A percentile compares a stretch with the other conserved stretches of the same genome.
phyloP scores from a whole-genome alignment of 2,113 vertebrate species.

The Pleuronectes platessa region DNA sequence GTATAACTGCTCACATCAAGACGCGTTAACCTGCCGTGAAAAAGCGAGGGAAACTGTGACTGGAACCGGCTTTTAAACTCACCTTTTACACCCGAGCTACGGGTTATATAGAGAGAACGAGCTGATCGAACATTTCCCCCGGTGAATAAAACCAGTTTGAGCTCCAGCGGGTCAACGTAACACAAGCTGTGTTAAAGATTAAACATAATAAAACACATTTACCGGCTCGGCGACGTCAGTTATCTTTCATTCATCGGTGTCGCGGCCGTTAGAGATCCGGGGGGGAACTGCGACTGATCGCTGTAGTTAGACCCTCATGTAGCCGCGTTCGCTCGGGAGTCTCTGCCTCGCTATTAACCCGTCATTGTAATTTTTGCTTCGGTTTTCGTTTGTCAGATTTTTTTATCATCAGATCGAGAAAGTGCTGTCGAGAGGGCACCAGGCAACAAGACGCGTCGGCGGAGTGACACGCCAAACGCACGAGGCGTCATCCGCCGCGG shows the following conservation, averaged over 20 bases:
- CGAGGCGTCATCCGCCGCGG: background rate
- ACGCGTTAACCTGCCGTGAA: background rate
- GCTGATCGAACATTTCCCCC: too few relatives aligned
- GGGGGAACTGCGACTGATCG: conserved; percentile 18
- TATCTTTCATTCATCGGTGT: conserved; percentile 27
- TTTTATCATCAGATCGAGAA: background rate
- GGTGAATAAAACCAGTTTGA: background rate
- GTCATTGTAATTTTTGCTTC: background rate
- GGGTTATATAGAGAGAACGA: background rate
- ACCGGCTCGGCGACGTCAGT: background rate
- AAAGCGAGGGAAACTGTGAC: background rate
- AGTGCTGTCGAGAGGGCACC: background rate
- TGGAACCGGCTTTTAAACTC: conserved; percentile 14
- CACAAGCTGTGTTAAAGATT: background rate
- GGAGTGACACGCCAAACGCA: background rate
- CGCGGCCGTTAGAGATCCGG: background rate
- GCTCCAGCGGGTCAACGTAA: too few relatives aligned
- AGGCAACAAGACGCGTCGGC: background rate
- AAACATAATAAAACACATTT: background rate
- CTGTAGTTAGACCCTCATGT: conserved; percentile 31
- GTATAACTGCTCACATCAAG: background rate
- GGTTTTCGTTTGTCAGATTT: background rate
- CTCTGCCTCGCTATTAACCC: background rate
- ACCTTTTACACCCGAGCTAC: background rate
- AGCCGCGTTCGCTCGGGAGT: background rate